These are phyloP conservation scores for Papilio dardanus DNA, from an alignment of 1,140 invertebrate species.

Conservation along the genomic window DNA sequence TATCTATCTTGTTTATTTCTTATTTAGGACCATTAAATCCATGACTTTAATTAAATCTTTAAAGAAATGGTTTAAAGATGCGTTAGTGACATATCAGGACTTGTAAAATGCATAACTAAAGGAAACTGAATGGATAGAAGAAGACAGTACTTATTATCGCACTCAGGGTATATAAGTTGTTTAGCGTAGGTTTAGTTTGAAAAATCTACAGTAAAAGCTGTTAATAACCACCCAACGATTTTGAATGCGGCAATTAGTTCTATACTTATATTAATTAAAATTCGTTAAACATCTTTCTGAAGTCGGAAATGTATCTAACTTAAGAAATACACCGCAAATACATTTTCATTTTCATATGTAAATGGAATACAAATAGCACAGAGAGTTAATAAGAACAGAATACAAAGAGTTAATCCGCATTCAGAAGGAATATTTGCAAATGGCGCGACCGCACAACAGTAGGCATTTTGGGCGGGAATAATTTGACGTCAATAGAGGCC, in stretches of 20 bases:
- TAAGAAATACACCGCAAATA: background rate
- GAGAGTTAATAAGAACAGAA: background rate
- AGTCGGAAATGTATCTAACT: background rate
- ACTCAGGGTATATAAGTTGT: no score
- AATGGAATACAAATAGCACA: background rate
- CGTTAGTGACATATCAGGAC: no score
- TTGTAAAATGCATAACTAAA: no score
- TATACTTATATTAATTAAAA: background rate
- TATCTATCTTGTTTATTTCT: background rate
- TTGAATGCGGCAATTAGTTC: no score
- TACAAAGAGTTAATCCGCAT: conserved; percentile 20
- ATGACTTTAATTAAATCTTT: no score
- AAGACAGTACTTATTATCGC: no score
- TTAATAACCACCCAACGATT: no score
- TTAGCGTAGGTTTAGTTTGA: no score
- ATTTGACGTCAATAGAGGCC: conserved; percentile 4
- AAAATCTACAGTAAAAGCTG: no score
- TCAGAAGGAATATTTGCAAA: conserved; percentile 11
- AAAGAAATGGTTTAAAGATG: no score
- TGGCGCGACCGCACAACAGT: background rate
- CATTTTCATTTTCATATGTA: background rate
- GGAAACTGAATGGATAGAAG: no score
- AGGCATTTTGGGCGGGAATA: conserved; percentile 6
- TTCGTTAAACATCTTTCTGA: background rate
- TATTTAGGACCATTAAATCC: background rate